These are phyloP conservation scores for Lymantria monacha DNA, from an alignment of 2,888 invertebrate species.

Conservation along the genomic window DNA sequence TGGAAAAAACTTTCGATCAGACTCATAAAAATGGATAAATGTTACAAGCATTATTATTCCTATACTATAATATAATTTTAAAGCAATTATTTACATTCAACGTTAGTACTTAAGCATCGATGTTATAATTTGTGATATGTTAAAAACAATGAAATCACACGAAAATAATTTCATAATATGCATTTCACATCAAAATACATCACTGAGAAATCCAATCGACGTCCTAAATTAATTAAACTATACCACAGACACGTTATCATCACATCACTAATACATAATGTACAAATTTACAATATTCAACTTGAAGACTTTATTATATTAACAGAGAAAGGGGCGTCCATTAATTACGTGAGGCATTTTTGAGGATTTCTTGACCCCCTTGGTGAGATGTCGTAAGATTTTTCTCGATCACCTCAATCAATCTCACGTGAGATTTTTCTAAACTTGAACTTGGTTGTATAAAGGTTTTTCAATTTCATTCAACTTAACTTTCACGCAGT, in stretches of 20 bases:
- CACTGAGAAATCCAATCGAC: conserved; percentile 34
- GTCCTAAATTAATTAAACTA: conserved; percentile 44
- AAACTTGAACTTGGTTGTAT: too few species aligned
- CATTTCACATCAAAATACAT: conserved; percentile 44
- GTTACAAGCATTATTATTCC: conserved; percentile 43
- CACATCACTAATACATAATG: too few species aligned
- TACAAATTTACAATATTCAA: too few species aligned
- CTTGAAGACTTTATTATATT: too few species aligned
- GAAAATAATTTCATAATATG: conserved; percentile 44
- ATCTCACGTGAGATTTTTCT: too few species aligned
- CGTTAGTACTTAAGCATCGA: conserved; percentile 40
- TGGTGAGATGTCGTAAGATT: too few species aligned
- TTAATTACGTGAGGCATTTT: too few species aligned
- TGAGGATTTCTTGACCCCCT: too few species aligned
- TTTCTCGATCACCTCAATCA: too few species aligned
- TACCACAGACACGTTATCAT: conserved; percentile 30
- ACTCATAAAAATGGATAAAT: conserved; percentile 43
- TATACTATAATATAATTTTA: conserved; percentile 36
- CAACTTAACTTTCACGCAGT: too few species aligned
- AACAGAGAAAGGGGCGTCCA: too few species aligned
- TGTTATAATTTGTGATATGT: conserved; percentile 56
- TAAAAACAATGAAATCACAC: conserved; percentile 54
- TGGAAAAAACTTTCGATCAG: conserved; percentile 32
- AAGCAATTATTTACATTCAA: conserved; percentile 52
- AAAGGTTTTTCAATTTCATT: too few species aligned